These are phyloP conservation scores for Xanthorhoe designata DNA, from an alignment of 2,888 invertebrate genomes.

Conservation along the genomic window DNA sequence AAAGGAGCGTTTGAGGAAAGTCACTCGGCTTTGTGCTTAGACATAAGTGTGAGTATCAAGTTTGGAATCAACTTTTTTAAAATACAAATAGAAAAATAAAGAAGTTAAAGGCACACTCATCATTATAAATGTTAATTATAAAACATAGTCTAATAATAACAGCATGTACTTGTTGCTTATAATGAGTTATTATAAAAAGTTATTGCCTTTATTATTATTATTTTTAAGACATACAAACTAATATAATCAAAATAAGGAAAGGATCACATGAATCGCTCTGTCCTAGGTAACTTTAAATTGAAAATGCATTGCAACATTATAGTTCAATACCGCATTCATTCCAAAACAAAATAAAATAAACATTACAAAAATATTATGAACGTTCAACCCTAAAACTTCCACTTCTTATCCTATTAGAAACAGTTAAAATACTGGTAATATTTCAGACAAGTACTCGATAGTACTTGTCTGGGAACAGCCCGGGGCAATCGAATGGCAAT, in stretches of 20 bases:
- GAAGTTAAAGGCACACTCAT: no score
- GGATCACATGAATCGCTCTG: no score
- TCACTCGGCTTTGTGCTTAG: constrained; percentile 15
- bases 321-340: neutral
- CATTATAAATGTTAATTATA: no score
- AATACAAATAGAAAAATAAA: no score
- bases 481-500: constrained; percentile 32
- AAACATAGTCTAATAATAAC: no score
- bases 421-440: constrained; percentile 24
- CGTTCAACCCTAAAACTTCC: constrained; percentile 1
- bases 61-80: neutral
- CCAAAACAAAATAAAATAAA: neutral
- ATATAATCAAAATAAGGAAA: no score
- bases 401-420: neutral
- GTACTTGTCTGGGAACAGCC: constrained; percentile 20
- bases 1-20: constrained; percentile 48
- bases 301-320: neutral
- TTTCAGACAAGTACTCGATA: constrained; percentile 28
- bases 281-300: neutral
- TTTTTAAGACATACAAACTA: no score
- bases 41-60: constrained; percentile 1
- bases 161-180: no score
- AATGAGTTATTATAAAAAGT: no score
- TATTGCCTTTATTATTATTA: no score
- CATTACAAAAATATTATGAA: neutral